phyloP scores from a whole-genome alignment of 2,113 vertebrate genomes.

The Deroptyus accipitrinus region DNA sequence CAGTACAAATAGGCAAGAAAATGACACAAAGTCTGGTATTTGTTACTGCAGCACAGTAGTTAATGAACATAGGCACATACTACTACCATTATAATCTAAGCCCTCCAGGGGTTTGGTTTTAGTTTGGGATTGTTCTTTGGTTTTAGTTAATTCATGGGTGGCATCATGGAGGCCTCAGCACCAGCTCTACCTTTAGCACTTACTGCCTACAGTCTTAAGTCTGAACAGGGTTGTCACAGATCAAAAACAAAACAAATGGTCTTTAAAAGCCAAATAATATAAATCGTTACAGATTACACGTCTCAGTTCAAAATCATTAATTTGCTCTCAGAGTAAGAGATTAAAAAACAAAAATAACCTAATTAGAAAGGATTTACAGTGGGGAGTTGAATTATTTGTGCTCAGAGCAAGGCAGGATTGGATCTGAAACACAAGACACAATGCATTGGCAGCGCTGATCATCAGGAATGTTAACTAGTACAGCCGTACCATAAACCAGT shows the following conservation, averaged over 20 bases:
- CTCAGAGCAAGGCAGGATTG: conserved; percentile 22
- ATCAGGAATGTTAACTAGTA: conserved; percentile 23
- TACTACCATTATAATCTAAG: neutral
- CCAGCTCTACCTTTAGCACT: neutral
- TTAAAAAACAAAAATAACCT: conserved; percentile 62
- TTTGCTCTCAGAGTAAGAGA: conserved; percentile 20
- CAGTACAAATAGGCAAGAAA: neutral
- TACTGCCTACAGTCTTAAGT: neutral
- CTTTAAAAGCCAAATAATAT: conserved; percentile 58
- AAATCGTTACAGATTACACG: conserved; percentile 64
- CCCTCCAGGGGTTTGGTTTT: neutral
- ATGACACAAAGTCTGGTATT: neutral
- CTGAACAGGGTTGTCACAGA: conserved; percentile 34
- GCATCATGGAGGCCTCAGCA: neutral
- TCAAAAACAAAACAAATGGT: conserved; percentile 45
- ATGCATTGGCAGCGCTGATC: neutral
- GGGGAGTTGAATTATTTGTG: conserved; percentile 43
- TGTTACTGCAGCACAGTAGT: neutral
- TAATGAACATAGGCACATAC: neutral
- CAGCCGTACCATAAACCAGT: conserved; percentile 10
- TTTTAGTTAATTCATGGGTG: neutral
- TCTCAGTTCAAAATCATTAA: conserved; percentile 63
- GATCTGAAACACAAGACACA: neutral
- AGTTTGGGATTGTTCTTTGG: neutral
- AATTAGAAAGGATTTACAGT: conserved; percentile 63